Evolutionary conservation across 2,888 invertebrate genomes (phyloP), one percentile per base, ranked within the genome.

Genomic region (Tridacna crocea): DNA sequence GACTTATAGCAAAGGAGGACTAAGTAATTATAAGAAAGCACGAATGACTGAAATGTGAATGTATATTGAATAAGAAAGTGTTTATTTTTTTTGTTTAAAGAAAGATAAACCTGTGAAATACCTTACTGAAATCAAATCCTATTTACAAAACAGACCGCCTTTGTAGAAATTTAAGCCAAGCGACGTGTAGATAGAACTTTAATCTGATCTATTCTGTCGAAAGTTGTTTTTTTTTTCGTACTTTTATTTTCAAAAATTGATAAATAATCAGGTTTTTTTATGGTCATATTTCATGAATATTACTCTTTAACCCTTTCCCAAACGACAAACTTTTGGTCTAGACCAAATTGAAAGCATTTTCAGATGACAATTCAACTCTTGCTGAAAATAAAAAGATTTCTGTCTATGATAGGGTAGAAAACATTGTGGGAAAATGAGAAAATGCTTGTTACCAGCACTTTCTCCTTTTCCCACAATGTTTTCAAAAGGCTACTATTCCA

Each of bases 181-280:
- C 68, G 46, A 68, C 68, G 68, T 47, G 68, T 68, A 68, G 47
- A 68, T 68, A 15, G 46, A 26, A 15, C 47, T n/a, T 46, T 27
- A n/a, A 79, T 79, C 79, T 75, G 79, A 75, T 79, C 27, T 55
- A 55, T 55, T 24, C 68, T 74, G 79, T 79, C 79, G 72, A 73
- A 75, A 74, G 58, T 36, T 1, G 17, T 2, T 55, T 55, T 55
- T 55, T 55, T 17, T 55, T 55, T 55, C 10, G n/a, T n/a, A n/a
- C 10, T 17, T 55, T 2, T 55, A 55, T 19, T 55, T 55, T 2
- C 55, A 55, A 55, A 55, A 2, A 55, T 17, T n/a, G 55, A 55
- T 36, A 36, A 36, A 36, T 36, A 8, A 36, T 36, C 36, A 36
- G 36, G n/a, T 36, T 36, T 36, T 36, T 36, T 2, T 4, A 36